These are phyloP conservation scores for Nannoperca obscura DNA, from an alignment of 2,797 vertebrate genomes.

Conservation along the genomic window DNA sequence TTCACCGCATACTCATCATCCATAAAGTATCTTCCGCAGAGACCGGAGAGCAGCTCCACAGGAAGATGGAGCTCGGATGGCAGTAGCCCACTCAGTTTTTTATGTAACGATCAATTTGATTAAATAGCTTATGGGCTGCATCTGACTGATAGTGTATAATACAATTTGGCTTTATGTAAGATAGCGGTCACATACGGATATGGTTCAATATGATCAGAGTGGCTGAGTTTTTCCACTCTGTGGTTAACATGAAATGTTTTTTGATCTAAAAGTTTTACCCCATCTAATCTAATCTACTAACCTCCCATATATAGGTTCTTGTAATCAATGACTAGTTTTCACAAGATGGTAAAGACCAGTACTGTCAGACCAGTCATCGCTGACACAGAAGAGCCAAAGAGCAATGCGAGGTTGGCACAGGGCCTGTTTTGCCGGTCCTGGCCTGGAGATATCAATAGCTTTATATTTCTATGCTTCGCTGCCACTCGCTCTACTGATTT, in stretches of 20 bases:
- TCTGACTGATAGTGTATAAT: conserved; percentile 63
- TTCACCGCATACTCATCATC: conserved; percentile 71
- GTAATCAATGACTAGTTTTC: conserved; percentile 16
- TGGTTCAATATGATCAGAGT: conserved; percentile 35
- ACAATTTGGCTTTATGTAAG: conserved; percentile 67
- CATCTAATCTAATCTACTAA: conserved; percentile 20
- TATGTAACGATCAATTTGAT: conserved; percentile 81
- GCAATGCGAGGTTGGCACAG: conserved; percentile 14
- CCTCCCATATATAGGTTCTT: conserved; percentile 18
- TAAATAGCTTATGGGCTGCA: conserved; percentile 74
- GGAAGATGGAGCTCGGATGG: conserved; percentile 75
- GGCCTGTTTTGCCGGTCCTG: conserved; percentile 20
- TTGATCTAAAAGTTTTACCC: conserved; percentile 14
- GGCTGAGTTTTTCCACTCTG: conserved; percentile 30
- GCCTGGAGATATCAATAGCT: conserved; percentile 43
- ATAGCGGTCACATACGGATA: conserved; percentile 50
- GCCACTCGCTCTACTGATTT: conserved; percentile 45
- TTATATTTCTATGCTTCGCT: conserved; percentile 41
- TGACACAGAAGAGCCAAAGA: conserved; percentile 28
- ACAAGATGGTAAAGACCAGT: conserved; percentile 16
- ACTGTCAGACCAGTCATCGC: conserved; percentile 15
- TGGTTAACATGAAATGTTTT: conserved; percentile 32
- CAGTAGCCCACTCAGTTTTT: conserved; percentile 78
- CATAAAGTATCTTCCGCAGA: conserved; percentile 70
- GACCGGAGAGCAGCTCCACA: conserved; percentile 64